Conservation (phyloP, 2,797 vertebrate species). For the Mastacembelus armatus region DNA sequence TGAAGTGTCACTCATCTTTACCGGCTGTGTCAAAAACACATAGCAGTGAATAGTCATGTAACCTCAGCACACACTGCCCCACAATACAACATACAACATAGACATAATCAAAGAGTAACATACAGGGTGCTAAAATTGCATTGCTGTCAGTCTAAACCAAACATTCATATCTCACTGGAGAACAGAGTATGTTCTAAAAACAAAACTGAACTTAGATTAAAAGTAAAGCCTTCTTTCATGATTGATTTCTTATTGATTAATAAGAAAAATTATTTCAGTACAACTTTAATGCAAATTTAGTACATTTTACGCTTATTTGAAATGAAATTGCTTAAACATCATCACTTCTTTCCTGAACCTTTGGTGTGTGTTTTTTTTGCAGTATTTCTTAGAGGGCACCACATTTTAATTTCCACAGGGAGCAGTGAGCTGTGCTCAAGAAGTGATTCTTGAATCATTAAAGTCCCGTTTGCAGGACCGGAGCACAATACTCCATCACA, state of each 20-base stretch:
- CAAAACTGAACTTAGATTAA: too few relatives aligned
- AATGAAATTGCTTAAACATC: slow-evolving; percentile 1
- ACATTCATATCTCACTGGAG: neutral
- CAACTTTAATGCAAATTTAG: neutral
- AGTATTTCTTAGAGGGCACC: slow-evolving; percentile 24
- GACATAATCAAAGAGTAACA: too few relatives aligned
- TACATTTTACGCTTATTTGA: neutral
- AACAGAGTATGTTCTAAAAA: neutral
- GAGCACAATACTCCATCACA: slow-evolving; percentile 59
- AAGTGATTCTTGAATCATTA: slow-evolving; percentile 70
- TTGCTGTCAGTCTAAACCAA: too few relatives aligned
- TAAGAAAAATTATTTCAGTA: neutral
- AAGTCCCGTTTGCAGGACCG: slow-evolving; percentile 67
- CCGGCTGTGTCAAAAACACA: too few relatives aligned
- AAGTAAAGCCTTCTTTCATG: neutral
- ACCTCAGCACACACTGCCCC: too few relatives aligned
- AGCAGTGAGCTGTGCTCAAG: slow-evolving; percentile 46
- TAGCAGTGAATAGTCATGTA: too few relatives aligned
- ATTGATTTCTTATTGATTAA: neutral
- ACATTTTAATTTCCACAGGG: slow-evolving; percentile 44
- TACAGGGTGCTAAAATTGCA: too few relatives aligned
- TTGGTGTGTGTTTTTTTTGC: slow-evolving; percentile 13
- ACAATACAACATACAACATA: too few relatives aligned
- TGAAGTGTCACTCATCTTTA: too few relatives aligned
- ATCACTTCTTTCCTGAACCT: slow-evolving; percentile 4